Conservation (phyloP, 2,113 vertebrate genomes). For the Macquaria australasica region DNA sequence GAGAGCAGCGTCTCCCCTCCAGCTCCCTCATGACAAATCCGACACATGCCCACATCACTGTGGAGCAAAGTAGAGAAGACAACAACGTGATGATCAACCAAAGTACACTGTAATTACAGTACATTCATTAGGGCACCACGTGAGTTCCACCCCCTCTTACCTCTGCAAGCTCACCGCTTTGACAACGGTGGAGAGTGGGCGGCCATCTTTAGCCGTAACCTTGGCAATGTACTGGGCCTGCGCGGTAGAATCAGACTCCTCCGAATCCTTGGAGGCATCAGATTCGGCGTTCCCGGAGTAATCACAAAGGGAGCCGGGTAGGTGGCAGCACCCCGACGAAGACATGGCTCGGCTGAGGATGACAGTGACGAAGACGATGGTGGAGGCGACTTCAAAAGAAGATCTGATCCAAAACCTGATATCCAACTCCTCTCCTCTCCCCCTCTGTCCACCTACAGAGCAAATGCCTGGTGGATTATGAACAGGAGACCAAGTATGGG, state of each 20-base stretch:
- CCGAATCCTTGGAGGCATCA: conserved; percentile 90
- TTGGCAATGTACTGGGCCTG: conserved; percentile 94
- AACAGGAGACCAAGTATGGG: conserved; percentile 15
- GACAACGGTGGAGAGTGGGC: conserved; percentile 94
- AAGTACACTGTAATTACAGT: neutral
- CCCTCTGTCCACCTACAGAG: conserved; percentile 49
- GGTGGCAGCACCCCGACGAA: conserved; percentile 95
- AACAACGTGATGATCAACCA: conserved; percentile 2
- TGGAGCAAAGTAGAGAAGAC: neutral
- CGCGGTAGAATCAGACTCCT: conserved; percentile 86
- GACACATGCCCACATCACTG: conserved; percentile 96
- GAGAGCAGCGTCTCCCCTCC: conserved; percentile 94
- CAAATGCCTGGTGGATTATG: conserved; percentile 16
- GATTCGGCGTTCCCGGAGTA: conserved; percentile 87
- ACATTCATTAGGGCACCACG: neutral
- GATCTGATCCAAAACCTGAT: conserved; percentile 44
- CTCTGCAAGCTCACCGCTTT: conserved; percentile 93
- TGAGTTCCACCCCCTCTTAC: conserved; percentile 74
- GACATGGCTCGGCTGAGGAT: conserved; percentile 89
- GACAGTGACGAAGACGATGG: conserved; percentile 40
- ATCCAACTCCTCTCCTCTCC: conserved; percentile 31
- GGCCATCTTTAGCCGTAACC: conserved; percentile 94
- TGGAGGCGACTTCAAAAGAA: conserved; percentile 30
- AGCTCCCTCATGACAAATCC: conserved; percentile 97
- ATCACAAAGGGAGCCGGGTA: conserved; percentile 95